These are phyloP conservation scores for Picus viridis DNA, from an alignment of 2,797 vertebrate species.

Conservation along the genomic window DNA sequence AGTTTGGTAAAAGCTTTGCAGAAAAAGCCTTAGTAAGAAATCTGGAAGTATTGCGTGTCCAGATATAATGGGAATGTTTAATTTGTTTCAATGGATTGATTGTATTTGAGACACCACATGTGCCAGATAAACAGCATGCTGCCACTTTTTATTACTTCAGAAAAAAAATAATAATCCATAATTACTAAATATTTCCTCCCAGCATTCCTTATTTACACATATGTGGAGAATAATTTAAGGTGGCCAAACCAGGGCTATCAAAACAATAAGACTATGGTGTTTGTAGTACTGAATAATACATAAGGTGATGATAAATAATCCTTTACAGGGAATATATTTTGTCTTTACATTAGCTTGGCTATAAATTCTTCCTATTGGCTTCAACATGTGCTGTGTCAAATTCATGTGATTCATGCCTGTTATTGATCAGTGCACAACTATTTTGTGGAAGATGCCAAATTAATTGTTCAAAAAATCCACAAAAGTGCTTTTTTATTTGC, in stretches of 20 bases:
- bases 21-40: constrained; percentile 26
- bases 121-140: not conserved
- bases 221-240: constrained; percentile 32
- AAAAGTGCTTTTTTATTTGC: constrained; percentile 76
- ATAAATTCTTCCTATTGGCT: constrained; percentile 51
- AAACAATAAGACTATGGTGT: constrained; percentile 20
- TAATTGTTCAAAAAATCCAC: constrained; percentile 76
- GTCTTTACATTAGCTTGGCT: constrained; percentile 41
- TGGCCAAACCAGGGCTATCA: not conserved
- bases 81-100: not conserved
- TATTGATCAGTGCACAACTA: constrained; percentile 56
- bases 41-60: not conserved
- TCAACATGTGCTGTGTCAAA: constrained; percentile 48
- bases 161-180: not conserved
- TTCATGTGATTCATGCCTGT: constrained; percentile 61
- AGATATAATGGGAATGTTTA: not conserved
- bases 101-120: not conserved
- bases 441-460: constrained; percentile 74
- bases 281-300: constrained; percentile 63
- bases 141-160: not conserved
- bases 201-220: not conserved
- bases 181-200: not conserved
- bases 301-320: constrained; percentile 53
- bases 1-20: constrained; percentile 50
- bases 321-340: constrained; percentile 52